A percentile compares a stretch with the other conserved stretches of the same genome.
Evolutionary conservation across 2,888 invertebrate genomes (phyloP).

Genomic region (Ryuthela nishihirai): DNA sequence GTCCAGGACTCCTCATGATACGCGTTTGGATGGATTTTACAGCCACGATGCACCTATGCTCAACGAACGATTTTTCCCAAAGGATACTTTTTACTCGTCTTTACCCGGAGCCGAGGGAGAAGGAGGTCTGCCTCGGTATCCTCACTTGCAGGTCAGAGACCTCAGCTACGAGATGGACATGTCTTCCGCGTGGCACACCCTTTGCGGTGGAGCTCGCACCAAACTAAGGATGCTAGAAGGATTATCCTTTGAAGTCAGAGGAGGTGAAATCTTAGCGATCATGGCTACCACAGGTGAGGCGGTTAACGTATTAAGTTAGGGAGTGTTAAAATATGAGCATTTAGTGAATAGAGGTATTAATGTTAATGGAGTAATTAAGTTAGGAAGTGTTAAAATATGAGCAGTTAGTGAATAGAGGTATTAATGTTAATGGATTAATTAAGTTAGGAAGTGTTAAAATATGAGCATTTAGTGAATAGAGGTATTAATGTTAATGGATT

Average conservation of each 20-base stretch:
- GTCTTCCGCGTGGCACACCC: constrained; percentile 47
- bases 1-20: constrained; percentile 14
- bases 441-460: too few species aligned
- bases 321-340: too few species aligned
- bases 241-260: constrained; percentile 80
- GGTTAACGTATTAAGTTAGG: too few species aligned
- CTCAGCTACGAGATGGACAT: constrained; percentile 61
- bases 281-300: constrained; percentile 67
- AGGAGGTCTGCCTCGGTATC: constrained; percentile 45
- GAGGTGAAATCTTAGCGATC: constrained; percentile 84
- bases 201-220: constrained; percentile 47
- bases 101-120: constrained; percentile 23
- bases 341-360: too few species aligned
- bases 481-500: too few species aligned
- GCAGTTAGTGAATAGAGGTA: too few species aligned
- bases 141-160: constrained; percentile 59
- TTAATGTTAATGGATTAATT: too few species aligned
- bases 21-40: constrained; percentile 37
- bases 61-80: constrained; percentile 48
- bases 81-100: constrained; percentile 44
- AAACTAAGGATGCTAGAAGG: constrained; percentile 61
- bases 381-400: too few species aligned
- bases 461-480: too few species aligned
- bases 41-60: constrained; percentile 45
- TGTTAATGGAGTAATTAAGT: too few species aligned